A percentile compares a stretch with the other conserved stretches of the same genome.
Evolutionary conservation across 2,797 vertebrate species (phyloP).

Genomic region (Toxotes lorentzi): DNA sequence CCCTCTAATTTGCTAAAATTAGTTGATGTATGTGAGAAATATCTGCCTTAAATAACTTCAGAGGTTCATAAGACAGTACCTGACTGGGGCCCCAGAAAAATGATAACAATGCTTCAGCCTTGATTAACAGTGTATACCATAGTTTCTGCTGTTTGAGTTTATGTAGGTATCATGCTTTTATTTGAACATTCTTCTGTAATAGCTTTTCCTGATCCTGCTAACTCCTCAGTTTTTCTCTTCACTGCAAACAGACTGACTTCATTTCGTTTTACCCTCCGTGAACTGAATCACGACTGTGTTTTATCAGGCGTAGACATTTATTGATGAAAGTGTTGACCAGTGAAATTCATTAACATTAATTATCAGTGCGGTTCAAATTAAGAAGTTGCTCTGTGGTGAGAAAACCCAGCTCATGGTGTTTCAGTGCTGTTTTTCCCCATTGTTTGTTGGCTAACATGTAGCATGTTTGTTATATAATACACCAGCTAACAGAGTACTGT

Average conservation of each 20-base stretch:
- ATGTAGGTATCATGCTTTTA: neutral
- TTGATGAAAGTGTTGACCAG: neutral
- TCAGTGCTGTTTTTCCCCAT: neutral
- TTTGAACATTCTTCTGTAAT: neutral
- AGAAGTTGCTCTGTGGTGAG: conserved; percentile 5
- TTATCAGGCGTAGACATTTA: conserved; percentile 4
- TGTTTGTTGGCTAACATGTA: neutral
- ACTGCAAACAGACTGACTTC: neutral
- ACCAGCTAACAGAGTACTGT: neutral
- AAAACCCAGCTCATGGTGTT: neutral
- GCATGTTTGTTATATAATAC: neutral
- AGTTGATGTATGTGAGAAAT: neutral
- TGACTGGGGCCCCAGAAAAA: neutral
- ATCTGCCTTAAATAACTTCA: neutral
- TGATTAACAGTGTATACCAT: no score
- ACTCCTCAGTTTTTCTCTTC: neutral
- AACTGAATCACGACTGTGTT: neutral
- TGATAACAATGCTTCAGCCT: neutral
- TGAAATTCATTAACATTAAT: neutral
- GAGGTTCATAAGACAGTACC: neutral
- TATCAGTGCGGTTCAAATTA: neutral
- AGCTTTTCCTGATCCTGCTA: neutral
- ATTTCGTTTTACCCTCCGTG: neutral
- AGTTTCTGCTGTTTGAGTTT: no score
- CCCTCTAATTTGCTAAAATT: neutral